Conservation (phyloP, 1,140 invertebrate species). For the Periplaneta americana region DNA sequence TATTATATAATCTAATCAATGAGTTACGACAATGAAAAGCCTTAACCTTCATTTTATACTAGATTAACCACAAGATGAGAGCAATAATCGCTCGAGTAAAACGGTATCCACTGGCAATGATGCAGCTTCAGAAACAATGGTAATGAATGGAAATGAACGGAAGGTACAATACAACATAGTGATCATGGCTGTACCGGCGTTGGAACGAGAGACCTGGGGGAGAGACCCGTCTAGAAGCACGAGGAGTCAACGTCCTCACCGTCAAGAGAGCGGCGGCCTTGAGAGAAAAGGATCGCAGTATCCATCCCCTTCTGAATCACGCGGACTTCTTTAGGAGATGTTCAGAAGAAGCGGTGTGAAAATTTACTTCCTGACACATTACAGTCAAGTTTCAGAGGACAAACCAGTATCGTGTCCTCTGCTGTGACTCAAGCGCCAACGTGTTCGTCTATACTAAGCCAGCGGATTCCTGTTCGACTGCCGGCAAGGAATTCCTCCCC, state of each 20-base stretch:
- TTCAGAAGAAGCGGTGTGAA: neutral
- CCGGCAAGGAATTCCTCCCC: no score
- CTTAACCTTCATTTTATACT: no score
- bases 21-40: no score
- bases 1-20: no score
- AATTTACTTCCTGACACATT: neutral
- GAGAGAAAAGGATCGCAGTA: neutral
- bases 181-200: neutral
- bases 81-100: no score
- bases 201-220: neutral
- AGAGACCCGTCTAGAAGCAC: neutral
- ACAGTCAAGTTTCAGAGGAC: no score
- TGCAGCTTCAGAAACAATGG: neutral
- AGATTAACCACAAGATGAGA: no score
- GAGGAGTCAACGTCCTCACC: neutral
- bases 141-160: neutral
- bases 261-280: neutral
- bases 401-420: no score
- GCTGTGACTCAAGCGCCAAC: no score
- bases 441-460: no score
- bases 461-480: no score
- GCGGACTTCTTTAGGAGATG: neutral
- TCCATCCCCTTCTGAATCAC: neutral
- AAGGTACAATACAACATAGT: neutral
- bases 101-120: no score